Conservation (phyloP, 1,140 invertebrate species). For the Zaprionus ornatus region DNA sequence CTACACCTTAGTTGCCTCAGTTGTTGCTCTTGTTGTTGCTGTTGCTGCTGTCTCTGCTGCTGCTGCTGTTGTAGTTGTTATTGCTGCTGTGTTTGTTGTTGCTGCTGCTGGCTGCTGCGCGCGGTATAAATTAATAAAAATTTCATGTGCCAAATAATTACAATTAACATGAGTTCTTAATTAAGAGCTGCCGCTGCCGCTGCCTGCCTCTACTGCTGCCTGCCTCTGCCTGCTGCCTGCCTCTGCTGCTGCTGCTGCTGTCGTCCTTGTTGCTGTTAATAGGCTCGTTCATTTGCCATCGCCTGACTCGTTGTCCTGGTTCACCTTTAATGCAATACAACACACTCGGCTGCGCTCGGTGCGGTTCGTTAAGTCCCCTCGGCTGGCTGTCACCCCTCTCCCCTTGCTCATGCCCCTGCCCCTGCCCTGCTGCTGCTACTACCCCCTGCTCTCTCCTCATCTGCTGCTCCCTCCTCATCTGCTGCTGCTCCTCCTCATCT, state of each 20-base stretch:
- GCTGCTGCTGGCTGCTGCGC: slow-evolving; percentile 30
- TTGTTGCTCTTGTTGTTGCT: neutral
- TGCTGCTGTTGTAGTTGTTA: neutral
- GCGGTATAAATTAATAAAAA: slow-evolving; percentile 83
- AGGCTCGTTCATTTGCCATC: slow-evolving; percentile 75
- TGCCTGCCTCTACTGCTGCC: slow-evolving; percentile 9
- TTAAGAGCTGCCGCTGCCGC: slow-evolving; percentile 71
- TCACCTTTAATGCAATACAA: slow-evolving; percentile 79
- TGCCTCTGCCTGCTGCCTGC: slow-evolving; percentile 44
- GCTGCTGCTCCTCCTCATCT: neutral
- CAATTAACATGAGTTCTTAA: slow-evolving; percentile 84
- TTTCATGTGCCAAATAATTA: slow-evolving; percentile 84
- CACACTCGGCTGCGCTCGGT: slow-evolving; percentile 77
- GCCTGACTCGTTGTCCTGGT: slow-evolving; percentile 40
- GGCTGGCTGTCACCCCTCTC: slow-evolving; percentile 10
- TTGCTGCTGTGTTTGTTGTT: neutral
- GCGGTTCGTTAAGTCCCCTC: slow-evolving; percentile 76
- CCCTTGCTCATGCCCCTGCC: neutral
- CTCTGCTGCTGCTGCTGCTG: slow-evolving; percentile 62
- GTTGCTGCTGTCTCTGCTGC: neutral
- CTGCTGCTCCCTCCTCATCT: neutral
- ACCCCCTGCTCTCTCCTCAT: slow-evolving; percentile 28
- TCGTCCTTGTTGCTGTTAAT: slow-evolving; percentile 78
- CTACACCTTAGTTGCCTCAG: slow-evolving; percentile 44
- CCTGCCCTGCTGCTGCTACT: neutral